Percentiles rank a stretch among this genome's conserved stretches.
These are phyloP conservation scores for Helostoma temminkii DNA, from an alignment of 2,797 vertebrate species.

Conservation along the genomic window DNA sequence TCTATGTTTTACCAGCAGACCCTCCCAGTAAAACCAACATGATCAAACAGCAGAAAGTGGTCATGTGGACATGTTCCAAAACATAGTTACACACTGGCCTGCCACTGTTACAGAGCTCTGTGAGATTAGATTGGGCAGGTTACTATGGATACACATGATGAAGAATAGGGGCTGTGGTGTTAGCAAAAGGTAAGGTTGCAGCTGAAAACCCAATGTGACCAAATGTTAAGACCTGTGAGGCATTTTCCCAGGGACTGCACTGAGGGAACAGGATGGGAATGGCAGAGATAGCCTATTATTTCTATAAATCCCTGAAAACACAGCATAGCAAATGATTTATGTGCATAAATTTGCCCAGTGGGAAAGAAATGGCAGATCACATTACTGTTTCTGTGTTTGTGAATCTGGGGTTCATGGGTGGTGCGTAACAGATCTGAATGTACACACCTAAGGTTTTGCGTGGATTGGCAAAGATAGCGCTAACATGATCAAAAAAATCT, in stretches of 20 bases:
- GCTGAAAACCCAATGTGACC: constrained; percentile 80
- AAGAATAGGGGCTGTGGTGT: constrained; percentile 72
- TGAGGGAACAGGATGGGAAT: constrained; percentile 83
- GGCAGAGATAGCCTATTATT: constrained; percentile 84
- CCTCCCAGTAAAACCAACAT: constrained; percentile 82
- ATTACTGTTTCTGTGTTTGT: constrained; percentile 83
- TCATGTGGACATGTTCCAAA: constrained; percentile 76
- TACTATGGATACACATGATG: constrained; percentile 78
- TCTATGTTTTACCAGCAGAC: constrained; percentile 76
- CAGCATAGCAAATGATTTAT: constrained; percentile 86
- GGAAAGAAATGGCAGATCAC: constrained; percentile 78
- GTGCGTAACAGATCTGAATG: constrained; percentile 79
- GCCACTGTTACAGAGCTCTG: constrained; percentile 71
- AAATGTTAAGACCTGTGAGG: constrained; percentile 80
- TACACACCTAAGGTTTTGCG: constrained; percentile 81
- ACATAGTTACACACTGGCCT: constrained; percentile 67
- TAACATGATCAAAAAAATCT: constrained; percentile 79
- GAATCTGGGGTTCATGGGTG: constrained; percentile 83
- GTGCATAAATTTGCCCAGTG: constrained; percentile 81
- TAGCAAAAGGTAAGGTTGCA: constrained; percentile 79
- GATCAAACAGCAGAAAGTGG: constrained; percentile 75
- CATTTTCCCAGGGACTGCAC: constrained; percentile 81
- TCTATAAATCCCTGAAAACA: constrained; percentile 84
- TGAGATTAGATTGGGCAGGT: constrained; percentile 74
- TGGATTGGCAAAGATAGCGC: constrained; percentile 80